Percentiles rank a stretch among this genome's conserved stretches.
Evolutionary conservation across 2,797 vertebrate genomes (phyloP).

Genomic region (Acipenser ruthenus): DNA sequence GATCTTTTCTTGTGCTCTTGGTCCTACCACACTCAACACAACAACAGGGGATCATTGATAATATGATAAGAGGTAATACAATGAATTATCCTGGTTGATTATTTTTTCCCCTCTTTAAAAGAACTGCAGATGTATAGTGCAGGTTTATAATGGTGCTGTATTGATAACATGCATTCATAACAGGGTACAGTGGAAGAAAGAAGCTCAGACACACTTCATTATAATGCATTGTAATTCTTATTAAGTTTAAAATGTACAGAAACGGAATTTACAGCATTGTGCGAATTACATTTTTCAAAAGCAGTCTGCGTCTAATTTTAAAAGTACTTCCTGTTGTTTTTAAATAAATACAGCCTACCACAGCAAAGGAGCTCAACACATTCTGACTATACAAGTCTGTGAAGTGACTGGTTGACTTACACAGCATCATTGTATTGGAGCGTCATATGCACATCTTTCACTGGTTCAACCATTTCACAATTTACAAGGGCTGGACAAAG

Average conservation of each 20-base stretch:
- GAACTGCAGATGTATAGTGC: too few species aligned
- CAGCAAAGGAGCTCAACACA: constrained; percentile 10
- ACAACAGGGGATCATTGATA: constrained; percentile 15
- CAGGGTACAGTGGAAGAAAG: too few species aligned
- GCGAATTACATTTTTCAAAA: constrained; percentile 16
- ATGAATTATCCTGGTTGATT: too few species aligned
- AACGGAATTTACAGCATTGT: constrained; percentile 28
- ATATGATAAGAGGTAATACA: constrained; percentile 25
- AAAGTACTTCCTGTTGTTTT: constrained; percentile 9
- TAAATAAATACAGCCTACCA: constrained; percentile 30
- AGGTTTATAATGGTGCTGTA: too few species aligned
- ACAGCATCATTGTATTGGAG: too few species aligned
- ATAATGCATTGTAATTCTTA: constrained; percentile 36
- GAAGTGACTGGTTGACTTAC: background rate
- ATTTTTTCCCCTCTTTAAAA: too few species aligned
- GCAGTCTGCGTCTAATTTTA: constrained; percentile 7
- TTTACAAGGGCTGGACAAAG: too few species aligned
- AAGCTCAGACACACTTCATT: constrained; percentile 14
- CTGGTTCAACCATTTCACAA: too few species aligned
- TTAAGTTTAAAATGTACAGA: constrained; percentile 27
- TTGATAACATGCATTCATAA: too few species aligned
- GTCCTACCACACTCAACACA: too few species aligned
- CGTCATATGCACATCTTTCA: too few species aligned
- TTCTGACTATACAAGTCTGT: background rate
- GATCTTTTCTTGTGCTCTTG: too few species aligned